These are phyloP conservation scores for Anthopleura xanthogrammica DNA, from an alignment of 92 coral and sea anemone species.

Conservation along the genomic window DNA sequence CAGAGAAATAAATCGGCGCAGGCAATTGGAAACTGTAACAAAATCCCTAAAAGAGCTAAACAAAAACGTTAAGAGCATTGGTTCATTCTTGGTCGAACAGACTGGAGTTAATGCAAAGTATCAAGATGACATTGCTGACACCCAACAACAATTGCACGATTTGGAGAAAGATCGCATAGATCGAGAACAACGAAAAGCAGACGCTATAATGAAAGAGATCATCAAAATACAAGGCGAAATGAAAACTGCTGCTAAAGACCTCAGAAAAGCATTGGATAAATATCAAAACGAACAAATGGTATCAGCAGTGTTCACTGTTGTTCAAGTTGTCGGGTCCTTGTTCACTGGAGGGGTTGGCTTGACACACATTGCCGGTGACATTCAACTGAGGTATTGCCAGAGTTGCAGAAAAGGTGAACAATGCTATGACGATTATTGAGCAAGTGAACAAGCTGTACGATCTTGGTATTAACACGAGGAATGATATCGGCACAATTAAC, in stretches of 20 bases:
- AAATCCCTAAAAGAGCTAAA: constrained; percentile 28
- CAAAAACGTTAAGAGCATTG: constrained; percentile 35
- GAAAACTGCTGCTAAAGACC: neutral
- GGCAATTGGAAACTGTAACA: constrained; percentile 13
- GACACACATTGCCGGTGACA: constrained; percentile 11
- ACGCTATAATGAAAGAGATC: constrained; percentile 22
- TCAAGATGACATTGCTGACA: constrained; percentile 24
- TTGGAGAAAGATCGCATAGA: constrained; percentile 33
- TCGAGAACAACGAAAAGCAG: constrained; percentile 26
- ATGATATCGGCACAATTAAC: constrained; percentile 40
- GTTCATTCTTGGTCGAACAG: constrained; percentile 30
- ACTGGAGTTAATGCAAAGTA: constrained; percentile 20
- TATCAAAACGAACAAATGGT: constrained; percentile 25
- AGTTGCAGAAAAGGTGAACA: constrained; percentile 29
- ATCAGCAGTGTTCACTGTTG: constrained; percentile 11
- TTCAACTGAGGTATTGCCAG: constrained; percentile 30
- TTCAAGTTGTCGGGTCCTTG: constrained; percentile 31
- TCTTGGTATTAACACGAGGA: constrained; percentile 31
- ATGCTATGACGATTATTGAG: constrained; percentile 27
- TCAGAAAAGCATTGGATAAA: constrained; percentile 11
- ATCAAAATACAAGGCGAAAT: constrained; percentile 9
- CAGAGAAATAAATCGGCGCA: constrained; percentile 35
- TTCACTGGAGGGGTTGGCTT: constrained; percentile 34
- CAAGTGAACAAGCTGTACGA: constrained; percentile 31
- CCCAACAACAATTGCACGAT: constrained; percentile 41